Evolutionary conservation across 2,888 invertebrate species (phyloP).

Genomic region (Drosophila paramelanica): DNA sequence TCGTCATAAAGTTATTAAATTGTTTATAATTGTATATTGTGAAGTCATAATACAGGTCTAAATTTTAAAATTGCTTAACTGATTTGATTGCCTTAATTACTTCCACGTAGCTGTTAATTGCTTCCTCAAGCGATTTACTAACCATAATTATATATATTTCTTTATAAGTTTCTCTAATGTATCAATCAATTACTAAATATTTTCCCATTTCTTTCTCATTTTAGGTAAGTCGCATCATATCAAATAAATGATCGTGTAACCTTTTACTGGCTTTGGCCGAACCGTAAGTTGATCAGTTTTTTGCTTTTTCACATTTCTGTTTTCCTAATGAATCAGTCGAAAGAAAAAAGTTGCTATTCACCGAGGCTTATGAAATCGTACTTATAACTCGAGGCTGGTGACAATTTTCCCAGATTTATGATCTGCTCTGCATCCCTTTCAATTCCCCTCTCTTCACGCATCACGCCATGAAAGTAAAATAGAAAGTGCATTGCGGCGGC

Average conservation of each 20-base stretch:
- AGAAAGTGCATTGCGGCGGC: conserved; percentile 57
- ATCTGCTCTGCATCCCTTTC: conserved; percentile 9
- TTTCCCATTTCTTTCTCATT: conserved; percentile 53
- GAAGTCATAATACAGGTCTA: conserved; percentile 8
- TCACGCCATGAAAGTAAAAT: conserved; percentile 29
- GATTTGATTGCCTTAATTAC: conserved; percentile 17
- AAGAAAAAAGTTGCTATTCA: not conserved
- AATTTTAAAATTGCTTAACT: conserved; percentile 21
- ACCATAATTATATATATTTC: conserved; percentile 24
- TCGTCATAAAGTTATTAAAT: not conserved
- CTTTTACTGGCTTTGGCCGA: conserved; percentile 36
- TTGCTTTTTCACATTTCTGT: conserved; percentile 6
- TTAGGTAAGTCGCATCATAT: conserved; percentile 63
- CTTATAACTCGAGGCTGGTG: conserved; percentile 37
- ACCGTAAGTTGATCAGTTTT: conserved; percentile 38
- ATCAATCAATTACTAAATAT: conserved; percentile 50
- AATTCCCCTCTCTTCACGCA: not conserved
- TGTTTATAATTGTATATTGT: not conserved
- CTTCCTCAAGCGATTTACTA: conserved; percentile 20
- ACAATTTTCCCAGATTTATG: conserved; percentile 62
- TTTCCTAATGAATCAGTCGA: conserved; percentile 21
- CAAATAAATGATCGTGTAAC: conserved; percentile 3
- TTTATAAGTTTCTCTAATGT: conserved; percentile 5
- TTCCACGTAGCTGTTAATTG: not conserved
- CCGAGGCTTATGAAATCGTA: conserved; percentile 32